Evolutionary conservation across 2,888 invertebrate species (phyloP), one percentile per base, ranked within the genome.

Genomic region (Tetramorium bicarinatum): DNA sequence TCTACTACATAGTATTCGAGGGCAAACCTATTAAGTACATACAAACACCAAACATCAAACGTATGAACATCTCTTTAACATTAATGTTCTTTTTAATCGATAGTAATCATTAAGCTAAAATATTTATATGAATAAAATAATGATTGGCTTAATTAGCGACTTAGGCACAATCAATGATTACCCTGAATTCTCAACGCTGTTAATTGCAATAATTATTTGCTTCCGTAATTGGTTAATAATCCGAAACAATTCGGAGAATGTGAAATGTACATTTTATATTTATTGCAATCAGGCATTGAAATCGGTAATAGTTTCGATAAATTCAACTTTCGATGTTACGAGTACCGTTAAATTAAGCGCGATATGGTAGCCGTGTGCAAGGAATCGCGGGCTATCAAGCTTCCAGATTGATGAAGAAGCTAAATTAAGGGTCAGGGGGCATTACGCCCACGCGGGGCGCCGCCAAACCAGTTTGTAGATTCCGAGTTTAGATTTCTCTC

Each of bases 1-100:
- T 81, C 79, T 47, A 81, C 62, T 83, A 87, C 61, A 82, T 21
- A 54, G 18, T 41, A 47, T 75, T 90, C 82, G 81, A 66, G 76
- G 83, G 38, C 67, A 81, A 56, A 72, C 81, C 69, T 13, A 66
- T 25, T 47, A 34, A 61, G n/a, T 25, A 59, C 8, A 72, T 64
- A 69, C 47, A 61, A 44, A n/a, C 29, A 18, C 34, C 29, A 66
- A 34, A 54, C 29, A 25, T 44, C 29, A 66, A 21, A 54, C 9
- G 61, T 21, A 83, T 75, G 83, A 75, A 84, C 80, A 83, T 86
- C 56, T 41, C 59, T 62, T 15, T 52, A 3, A 18, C 38, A 18
- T 49, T 38, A 25, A 15, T n/a, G n/a, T 15, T 54, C n/a, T n/a
- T 38, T 21, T 38, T 13, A 38, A 76, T 25, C 34, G 13, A 25